These are phyloP conservation scores for Chaetodon trifasciatus DNA, from an alignment of 2,797 vertebrate species.

Conservation along the genomic window DNA sequence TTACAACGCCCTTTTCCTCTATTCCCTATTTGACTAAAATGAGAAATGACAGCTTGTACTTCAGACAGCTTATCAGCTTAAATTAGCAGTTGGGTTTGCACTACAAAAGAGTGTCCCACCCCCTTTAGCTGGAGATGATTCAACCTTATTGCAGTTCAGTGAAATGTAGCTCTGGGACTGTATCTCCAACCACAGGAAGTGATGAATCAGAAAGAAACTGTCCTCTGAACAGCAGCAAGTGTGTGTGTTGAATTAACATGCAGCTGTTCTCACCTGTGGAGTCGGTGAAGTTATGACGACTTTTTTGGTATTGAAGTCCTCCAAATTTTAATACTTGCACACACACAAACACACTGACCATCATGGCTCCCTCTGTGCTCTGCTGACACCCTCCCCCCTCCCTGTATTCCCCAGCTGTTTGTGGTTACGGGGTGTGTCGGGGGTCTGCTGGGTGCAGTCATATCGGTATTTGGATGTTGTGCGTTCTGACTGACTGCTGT, in stretches of 20 bases:
- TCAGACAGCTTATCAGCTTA: conserved; percentile 14
- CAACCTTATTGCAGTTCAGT: neutral
- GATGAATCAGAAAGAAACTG: conserved; percentile 5
- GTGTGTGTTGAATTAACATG: neutral
- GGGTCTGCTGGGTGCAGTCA: conserved; percentile 52
- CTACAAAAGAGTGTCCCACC: neutral
- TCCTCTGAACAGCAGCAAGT: neutral
- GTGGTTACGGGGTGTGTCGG: conserved; percentile 66
- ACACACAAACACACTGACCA: neutral
- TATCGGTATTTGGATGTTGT: conserved; percentile 56
- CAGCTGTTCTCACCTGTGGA: neutral
- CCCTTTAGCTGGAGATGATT: neutral
- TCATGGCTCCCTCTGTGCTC: neutral
- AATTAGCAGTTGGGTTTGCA: conserved; percentile 12
- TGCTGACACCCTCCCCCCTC: conserved; percentile 1
- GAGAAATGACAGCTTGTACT: conserved; percentile 12
- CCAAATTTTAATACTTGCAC: neutral
- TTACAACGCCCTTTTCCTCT: no score
- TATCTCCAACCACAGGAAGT: conserved; percentile 18
- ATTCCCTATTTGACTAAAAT: neutral
- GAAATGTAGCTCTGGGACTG: neutral
- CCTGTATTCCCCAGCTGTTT: conserved; percentile 68
- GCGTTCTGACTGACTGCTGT: conserved; percentile 50
- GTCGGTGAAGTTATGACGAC: neutral
- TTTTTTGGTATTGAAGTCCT: neutral